Evolutionary conservation across 1,140 invertebrate genomes (phyloP).

Genomic region (Drosophila bifasciata): DNA sequence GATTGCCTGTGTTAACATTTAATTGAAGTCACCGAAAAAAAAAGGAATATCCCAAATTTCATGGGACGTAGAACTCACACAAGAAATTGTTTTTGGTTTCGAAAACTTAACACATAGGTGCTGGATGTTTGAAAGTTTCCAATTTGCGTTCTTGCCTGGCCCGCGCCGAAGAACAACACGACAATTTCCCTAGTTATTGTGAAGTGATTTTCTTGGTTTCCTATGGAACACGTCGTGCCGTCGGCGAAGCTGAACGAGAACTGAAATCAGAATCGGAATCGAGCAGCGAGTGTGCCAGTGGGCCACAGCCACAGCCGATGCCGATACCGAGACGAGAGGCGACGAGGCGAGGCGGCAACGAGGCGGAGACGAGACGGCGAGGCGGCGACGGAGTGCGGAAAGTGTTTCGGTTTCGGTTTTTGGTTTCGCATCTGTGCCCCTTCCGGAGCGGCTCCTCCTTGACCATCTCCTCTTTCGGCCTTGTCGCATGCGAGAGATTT

Average conservation of each 20-base stretch:
- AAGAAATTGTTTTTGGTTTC: neutral
- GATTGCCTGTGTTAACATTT: neutral
- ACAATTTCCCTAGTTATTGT: slow-evolving; percentile 23
- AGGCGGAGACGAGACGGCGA: neutral
- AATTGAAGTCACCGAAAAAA: slow-evolving; percentile 6
- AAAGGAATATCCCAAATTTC: neutral
- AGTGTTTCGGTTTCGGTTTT: slow-evolving; percentile 25
- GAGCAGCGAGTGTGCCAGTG: slow-evolving; percentile 20
- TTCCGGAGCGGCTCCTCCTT: neutral
- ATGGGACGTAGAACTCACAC: no score
- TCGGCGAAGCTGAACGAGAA: slow-evolving; percentile 83
- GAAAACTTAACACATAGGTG: slow-evolving; percentile 6
- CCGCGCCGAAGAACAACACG: slow-evolving; percentile 35
- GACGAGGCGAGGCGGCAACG: slow-evolving; percentile 17
- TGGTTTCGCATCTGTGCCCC: slow-evolving; percentile 8
- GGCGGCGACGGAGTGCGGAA: slow-evolving; percentile 1
- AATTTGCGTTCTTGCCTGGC: neutral
- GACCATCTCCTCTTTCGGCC: slow-evolving; percentile 2
- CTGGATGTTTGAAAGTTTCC: no score
- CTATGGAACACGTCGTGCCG: slow-evolving; percentile 74
- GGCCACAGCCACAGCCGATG: slow-evolving; percentile 1
- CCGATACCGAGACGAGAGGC: slow-evolving; percentile 24
- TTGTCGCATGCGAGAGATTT: slow-evolving; percentile 69
- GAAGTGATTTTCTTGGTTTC: slow-evolving; percentile 6
- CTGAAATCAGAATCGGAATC: slow-evolving; percentile 52